Evolutionary conservation across 2,888 invertebrate species (phyloP), one percentile per base, ranked within the genome.

Genomic region (Chalcis sispes): DNA sequence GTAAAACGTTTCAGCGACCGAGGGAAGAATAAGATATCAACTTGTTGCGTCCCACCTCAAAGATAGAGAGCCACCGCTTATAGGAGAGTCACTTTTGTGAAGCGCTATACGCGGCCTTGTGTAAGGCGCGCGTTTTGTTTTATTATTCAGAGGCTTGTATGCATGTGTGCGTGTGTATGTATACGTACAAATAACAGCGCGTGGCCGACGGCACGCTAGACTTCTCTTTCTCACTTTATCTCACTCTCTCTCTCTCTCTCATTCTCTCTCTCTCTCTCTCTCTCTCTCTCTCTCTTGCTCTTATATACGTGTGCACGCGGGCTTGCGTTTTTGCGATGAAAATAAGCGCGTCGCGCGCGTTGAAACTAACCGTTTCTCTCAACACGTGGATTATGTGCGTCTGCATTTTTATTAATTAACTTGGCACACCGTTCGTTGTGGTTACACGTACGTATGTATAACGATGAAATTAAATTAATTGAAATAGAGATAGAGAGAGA

Each of bases 21-120:
- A 54, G 36, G 46, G 25, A 64, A 66, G 66, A 74, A 83, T 84
- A 84, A 87, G 85, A 86, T 84, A 85, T 86, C 87, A 85, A 87
- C 87, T 87, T 87, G 87, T 87, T 87, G 87, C 86, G 83, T 78
- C 25, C 10, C 27, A 4, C 18, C 15, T 13, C 42, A 0, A 40
- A 64, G 72, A 42, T 20, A 67, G 50, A 66, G 66, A 66, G 36
- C 36, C n/a, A n/a, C n/a, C n/a, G n/a, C n/a, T n/a, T n/a, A n/a
- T 18, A 65, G 62, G 42, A 71, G 3, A 3, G 54, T 54, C n/a
- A 62, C 62, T 71, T 62, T 20, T 42, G 40, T 32, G 10, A 48
- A 7, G 62, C 27, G 23, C n/a, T 4, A 50, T 25, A 8, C 20
- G 0, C 46, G 10, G 48, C 15, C 1, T n/a, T n/a, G n/a, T n/a